Conservation (phyloP, 2,113 vertebrate genomes). For the Aegithalos caudatus region DNA sequence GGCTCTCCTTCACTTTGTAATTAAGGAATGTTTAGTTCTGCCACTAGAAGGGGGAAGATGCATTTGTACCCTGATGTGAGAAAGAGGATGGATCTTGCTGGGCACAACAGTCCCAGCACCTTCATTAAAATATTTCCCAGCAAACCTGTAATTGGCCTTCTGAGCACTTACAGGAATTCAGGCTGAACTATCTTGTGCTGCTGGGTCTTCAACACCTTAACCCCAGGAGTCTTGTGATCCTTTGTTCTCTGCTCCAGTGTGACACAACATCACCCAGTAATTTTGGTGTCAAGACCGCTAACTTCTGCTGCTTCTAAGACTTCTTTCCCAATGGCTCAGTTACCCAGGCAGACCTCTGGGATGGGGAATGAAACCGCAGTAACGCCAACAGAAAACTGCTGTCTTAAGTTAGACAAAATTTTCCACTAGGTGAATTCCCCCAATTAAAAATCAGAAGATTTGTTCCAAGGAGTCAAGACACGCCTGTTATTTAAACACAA, state of each 20-base stretch:
- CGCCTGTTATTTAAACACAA: neutral
- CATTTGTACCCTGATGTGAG: neutral
- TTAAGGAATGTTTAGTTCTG: neutral
- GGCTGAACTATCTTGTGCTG: neutral
- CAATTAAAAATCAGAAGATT: neutral
- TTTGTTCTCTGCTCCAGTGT: neutral
- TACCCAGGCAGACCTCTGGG: neutral
- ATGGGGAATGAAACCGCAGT: neutral
- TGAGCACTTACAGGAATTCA: neutral
- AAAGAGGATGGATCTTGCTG: neutral
- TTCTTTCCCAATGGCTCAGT: neutral
- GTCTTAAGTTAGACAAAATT: neutral
- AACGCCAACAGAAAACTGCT: neutral
- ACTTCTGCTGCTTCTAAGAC: neutral
- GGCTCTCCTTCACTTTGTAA: neutral
- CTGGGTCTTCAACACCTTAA: neutral
- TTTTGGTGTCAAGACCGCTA: neutral
- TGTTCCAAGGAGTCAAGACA: neutral
- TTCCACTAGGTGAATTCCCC: slow-evolving; percentile 44
- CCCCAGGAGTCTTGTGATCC: neutral
- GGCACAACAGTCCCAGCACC: neutral
- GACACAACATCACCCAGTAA: neutral
- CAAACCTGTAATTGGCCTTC: neutral
- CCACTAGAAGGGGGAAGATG: neutral
- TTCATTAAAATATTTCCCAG: neutral